Evolutionary conservation across 2,797 vertebrate species (phyloP).

Genomic region (Anguilla marmorata): DNA sequence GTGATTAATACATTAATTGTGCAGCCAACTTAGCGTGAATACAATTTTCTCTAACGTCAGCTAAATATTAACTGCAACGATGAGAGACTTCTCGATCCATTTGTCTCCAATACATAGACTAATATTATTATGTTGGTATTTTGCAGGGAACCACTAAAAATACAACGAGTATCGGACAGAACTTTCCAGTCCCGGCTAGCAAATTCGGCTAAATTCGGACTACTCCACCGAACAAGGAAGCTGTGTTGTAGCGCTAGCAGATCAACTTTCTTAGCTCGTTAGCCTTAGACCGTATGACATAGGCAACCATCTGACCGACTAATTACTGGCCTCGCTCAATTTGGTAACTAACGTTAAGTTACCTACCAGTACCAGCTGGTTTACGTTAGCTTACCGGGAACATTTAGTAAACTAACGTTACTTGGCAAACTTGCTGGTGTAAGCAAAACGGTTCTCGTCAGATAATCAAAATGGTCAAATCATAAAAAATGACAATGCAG

Average conservation of each 20-base stretch:
- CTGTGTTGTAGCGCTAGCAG: not conserved
- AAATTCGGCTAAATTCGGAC: not conserved
- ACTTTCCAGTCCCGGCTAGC: not conserved
- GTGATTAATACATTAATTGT: not conserved
- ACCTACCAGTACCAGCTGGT: not conserved
- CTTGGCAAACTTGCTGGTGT: not conserved
- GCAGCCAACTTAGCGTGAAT: not conserved
- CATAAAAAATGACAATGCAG: not conserved
- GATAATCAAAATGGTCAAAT: not conserved
- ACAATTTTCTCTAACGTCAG: not conserved
- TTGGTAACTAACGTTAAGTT: not conserved
- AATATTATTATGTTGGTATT: not conserved
- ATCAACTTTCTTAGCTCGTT: not conserved
- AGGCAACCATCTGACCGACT: not conserved
- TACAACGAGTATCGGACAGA: not conserved
- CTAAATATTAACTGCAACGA: not conserved
- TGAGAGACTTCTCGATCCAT: not conserved
- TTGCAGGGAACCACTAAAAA: not conserved
- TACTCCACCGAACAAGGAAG: not conserved
- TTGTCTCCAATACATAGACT: not conserved
- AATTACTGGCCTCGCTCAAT: not conserved
- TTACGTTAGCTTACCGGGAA: not conserved
- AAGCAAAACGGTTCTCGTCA: not conserved
- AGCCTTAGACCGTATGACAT: not conserved
- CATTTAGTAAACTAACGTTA: not conserved